Evolutionary conservation across 2,797 vertebrate species (phyloP).

Genomic region (Sebastes trivittatus): DNA sequence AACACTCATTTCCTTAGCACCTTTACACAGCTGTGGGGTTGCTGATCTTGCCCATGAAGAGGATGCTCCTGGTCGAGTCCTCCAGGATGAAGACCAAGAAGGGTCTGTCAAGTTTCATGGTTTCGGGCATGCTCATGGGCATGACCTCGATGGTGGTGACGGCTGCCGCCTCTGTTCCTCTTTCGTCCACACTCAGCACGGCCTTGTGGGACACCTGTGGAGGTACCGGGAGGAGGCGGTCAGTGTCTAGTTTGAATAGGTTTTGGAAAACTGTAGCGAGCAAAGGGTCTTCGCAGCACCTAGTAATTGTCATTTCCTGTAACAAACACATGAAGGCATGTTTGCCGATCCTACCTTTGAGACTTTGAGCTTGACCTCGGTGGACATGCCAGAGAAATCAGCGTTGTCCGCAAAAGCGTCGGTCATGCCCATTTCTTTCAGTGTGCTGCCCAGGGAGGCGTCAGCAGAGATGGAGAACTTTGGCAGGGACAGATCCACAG

Average conservation of each 20-base stretch:
- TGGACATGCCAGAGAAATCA: conserved; percentile 79
- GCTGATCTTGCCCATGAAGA: conserved; percentile 85
- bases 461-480: conserved; percentile 80
- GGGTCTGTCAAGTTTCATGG: conserved; percentile 83
- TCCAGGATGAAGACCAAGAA: conserved; percentile 90
- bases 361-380: conserved; percentile 70
- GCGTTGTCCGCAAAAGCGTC: conserved; percentile 68
- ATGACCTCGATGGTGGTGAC: conserved; percentile 82
- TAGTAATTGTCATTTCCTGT: neutral
- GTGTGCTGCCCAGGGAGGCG: conserved; percentile 48
- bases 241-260: neutral
- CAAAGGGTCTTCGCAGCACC: neutral
- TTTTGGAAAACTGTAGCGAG: neutral
- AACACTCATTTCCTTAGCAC: neutral
- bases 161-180: conserved; percentile 86
- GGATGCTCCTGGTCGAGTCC: conserved; percentile 82
- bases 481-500: conserved; percentile 76
- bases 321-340: neutral
- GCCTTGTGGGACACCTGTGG: conserved; percentile 88
- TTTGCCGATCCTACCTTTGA: conserved; percentile 74
- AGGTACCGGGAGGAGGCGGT: neutral
- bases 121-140: conserved; percentile 83
- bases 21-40: conserved; percentile 72
- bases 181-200: conserved; percentile 89
- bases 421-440: conserved; percentile 75